Evolutionary conservation across 1,140 invertebrate genomes (phyloP), one percentile per base, ranked within the genome.

Genomic region (Pseudomyrmex pallidus): DNA sequence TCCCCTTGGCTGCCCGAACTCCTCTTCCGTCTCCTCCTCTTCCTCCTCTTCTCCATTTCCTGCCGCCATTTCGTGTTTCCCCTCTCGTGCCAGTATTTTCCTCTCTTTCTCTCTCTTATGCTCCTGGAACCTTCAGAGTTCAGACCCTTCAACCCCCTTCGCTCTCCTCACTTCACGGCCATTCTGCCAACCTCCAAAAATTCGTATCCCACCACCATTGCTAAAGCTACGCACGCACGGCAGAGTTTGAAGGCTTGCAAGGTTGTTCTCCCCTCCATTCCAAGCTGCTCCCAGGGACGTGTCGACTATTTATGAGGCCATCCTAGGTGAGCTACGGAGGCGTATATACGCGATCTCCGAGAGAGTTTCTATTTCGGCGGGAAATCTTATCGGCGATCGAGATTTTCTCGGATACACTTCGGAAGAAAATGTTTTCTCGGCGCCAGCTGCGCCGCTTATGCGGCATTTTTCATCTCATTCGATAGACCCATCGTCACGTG

Each of bases 191-290:
- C 86, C 89, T 87, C 85, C 87, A 85, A 91, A 91, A 91, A 85
- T 91, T 90, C 85, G 82, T 73, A 82, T 77, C 88, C 90, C 87
- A 85, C 87, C 80, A 84, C 78, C 78, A 85, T 85, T 85, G 89
- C 83, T 5, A 50, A 78, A 90, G 87, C 86, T 92, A 92, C 93
- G 93, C 93, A 94, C 92, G 92, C 64, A 63, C 57, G 70, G 74
- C 92, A 91, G 92, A 92, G 94, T 92, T 91, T 94, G 93, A 93
- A 93, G 94, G 94, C 92, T 90, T 91, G 91, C 89, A 91, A 91
- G 90, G 90, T 92, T 90, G 85, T 91, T 88, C 89, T 91, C 90
- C 90, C 88, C 87, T 88, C 90, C 84, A 86, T 7, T 20, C 20
- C 13, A 48, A 25, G 63, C 44, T 67, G 91, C 90, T 92, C 90